Percentiles rank a stretch among this genome's conserved stretches.
Evolutionary conservation across 2,113 vertebrate genomes (phyloP).

Genomic region (Motacilla tschutschensis): DNA sequence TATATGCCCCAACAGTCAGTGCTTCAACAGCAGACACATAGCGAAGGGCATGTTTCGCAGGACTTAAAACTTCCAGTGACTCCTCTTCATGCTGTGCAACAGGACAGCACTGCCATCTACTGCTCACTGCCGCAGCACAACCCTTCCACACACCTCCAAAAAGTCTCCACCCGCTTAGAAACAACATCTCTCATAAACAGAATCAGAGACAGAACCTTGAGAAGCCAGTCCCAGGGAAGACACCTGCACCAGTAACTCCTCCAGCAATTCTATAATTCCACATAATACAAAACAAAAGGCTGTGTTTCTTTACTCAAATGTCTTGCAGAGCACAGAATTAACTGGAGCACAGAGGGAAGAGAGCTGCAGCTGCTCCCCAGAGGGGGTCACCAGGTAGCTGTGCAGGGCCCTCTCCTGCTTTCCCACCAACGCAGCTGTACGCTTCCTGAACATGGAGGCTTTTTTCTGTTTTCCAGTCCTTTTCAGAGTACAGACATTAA

Average conservation of each 20-base stretch:
- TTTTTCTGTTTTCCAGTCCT: background rate
- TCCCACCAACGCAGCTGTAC: background rate
- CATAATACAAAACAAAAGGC: background rate
- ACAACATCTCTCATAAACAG: background rate
- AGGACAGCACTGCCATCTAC: slow-evolving; percentile 75
- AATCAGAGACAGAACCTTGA: background rate
- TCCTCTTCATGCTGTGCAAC: background rate
- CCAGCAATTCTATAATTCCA: background rate
- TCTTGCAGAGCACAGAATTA: background rate
- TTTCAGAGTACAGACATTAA: background rate
- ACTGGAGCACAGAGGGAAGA: too few relatives aligned
- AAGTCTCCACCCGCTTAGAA: background rate
- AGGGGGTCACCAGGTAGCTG: background rate
- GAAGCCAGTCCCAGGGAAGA: background rate
- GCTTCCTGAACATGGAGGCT: fast-evolving
- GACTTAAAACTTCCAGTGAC: background rate
- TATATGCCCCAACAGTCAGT: background rate
- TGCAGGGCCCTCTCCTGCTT: background rate
- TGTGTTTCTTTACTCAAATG: background rate
- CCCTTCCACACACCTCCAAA: too few relatives aligned
- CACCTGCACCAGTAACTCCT: background rate
- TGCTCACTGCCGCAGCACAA: background rate
- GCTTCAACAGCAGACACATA: slow-evolving; percentile 1
- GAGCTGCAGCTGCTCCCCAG: background rate
- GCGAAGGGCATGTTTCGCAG: background rate